Evolutionary conservation across 30 jellyfish, hydroid and myxozoan species (phyloP).

Genomic region (Aurelia aurita): DNA sequence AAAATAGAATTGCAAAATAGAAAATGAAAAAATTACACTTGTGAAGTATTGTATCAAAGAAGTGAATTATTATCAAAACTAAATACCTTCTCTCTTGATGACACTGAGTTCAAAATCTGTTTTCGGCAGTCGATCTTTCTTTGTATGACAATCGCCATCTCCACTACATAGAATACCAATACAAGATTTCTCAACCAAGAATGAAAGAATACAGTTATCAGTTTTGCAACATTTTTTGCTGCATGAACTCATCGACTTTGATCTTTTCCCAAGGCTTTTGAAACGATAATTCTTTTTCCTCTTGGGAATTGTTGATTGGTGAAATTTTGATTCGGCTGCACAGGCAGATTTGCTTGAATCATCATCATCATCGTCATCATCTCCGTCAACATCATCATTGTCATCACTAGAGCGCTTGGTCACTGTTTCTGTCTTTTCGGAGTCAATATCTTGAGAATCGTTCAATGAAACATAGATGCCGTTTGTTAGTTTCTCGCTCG

Average conservation of each 20-base stretch:
- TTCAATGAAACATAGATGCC: slow-evolving; percentile 17
- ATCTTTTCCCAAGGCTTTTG: slow-evolving; percentile 56
- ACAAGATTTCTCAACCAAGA: slow-evolving; percentile 73
- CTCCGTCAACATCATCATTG: slow-evolving; percentile 38
- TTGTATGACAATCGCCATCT: slow-evolving; percentile 87
- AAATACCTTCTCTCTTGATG: slow-evolving; percentile 47
- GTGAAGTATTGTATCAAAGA: background rate
- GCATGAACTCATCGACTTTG: slow-evolving; percentile 68
- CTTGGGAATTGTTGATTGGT: slow-evolving; percentile 73
- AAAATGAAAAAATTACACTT: background rate
- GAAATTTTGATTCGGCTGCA: slow-evolving; percentile 46
- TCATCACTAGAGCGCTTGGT: slow-evolving; percentile 62
- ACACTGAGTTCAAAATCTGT: slow-evolving; percentile 37
- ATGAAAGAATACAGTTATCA: slow-evolving; percentile 86
- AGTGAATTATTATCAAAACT: background rate
- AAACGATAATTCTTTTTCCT: slow-evolving; percentile 77
- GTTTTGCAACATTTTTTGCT: slow-evolving; percentile 86
- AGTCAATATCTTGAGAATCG: slow-evolving; percentile 8
- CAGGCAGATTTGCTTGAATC: slow-evolving; percentile 1
- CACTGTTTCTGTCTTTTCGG: slow-evolving; percentile 1
- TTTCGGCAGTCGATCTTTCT: slow-evolving; percentile 76
- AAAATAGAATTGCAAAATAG: background rate
- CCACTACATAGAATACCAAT: slow-evolving; percentile 85
- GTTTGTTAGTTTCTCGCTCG: slow-evolving; percentile 5
- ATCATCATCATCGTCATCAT: slow-evolving; percentile 15